Evolutionary conservation across 1,140 invertebrate genomes (phyloP).

Genomic region (Drosophila parvula): DNA sequence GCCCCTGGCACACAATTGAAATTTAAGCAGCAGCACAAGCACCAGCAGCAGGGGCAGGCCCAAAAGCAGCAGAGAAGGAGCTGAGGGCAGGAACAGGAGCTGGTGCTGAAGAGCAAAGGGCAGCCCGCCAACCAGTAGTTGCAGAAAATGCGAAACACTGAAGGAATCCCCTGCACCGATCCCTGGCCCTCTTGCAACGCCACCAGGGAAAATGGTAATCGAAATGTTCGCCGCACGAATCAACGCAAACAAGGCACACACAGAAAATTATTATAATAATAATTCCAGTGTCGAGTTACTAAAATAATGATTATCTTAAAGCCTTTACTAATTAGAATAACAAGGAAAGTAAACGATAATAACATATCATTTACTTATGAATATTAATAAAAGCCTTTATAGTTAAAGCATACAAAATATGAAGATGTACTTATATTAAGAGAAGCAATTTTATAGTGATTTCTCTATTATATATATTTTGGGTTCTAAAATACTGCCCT

Average conservation of each 20-base stretch:
- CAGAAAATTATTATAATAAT: background rate
- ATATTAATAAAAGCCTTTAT: background rate
- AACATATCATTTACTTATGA: background rate
- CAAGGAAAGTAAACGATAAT: background rate
- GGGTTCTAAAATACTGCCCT: no score
- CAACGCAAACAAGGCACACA: conserved; percentile 57
- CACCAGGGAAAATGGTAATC: conserved; percentile 71
- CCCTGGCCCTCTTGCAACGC: conserved; percentile 9
- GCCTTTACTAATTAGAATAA: background rate
- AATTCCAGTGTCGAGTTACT: background rate
- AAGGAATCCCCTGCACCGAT: conserved; percentile 16
- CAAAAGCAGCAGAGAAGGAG: background rate
- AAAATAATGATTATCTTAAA: background rate
- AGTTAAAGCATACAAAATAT: no score
- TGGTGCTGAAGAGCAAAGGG: conserved; percentile 28
- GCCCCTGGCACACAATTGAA: conserved; percentile 76
- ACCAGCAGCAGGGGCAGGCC: conserved; percentile 25
- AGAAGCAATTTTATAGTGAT: no score
- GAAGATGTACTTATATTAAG: no score
- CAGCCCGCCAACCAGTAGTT: conserved; percentile 48
- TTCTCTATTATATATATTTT: no score
- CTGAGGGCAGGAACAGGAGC: background rate
- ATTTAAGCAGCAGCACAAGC: conserved; percentile 65
- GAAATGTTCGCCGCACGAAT: conserved; percentile 69
- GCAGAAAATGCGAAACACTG: conserved; percentile 75